A percentile compares a stretch with the other conserved stretches of the same genome.
Conservation (phyloP, 2,888 invertebrate genomes). For the Metacarcinus magister region DNA sequence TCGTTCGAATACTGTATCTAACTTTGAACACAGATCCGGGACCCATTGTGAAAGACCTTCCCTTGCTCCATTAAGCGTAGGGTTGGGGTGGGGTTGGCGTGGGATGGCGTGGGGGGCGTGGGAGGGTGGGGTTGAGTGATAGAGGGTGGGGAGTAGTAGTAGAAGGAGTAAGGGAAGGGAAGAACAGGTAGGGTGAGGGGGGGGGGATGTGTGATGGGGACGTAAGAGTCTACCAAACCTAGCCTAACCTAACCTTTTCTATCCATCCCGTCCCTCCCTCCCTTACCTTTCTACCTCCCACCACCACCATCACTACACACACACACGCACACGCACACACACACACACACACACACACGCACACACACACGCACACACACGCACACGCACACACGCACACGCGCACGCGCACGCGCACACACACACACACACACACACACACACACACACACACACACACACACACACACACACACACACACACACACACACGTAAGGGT, state of each 20-base stretch:
- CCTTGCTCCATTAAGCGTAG: slow-evolving; percentile 19
- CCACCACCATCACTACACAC: not conserved
- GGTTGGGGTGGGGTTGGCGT: not conserved
- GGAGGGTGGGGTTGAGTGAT: not conserved
- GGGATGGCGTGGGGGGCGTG: not conserved
- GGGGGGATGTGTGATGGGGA: not conserved
- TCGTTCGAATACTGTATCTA: not conserved
- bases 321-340: no score
- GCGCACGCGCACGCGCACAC: no score
- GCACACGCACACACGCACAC: not conserved
- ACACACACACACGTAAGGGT: not conserved
- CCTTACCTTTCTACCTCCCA: not conserved
- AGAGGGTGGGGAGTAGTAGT: not conserved
- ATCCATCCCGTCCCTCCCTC: not conserved
- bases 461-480: not conserved
- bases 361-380: not conserved
- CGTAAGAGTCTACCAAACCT: not conserved
- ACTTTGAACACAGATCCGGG: slow-evolving; percentile 35
- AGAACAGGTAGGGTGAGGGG: not conserved
- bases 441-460: not conserved
- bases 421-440: not conserved
- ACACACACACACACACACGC: no score
- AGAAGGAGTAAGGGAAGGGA: not conserved
- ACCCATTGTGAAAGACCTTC: slow-evolving; percentile 21
- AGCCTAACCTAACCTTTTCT: not conserved